Base-by-base conservation (phyloP, 2,797 vertebrate genomes). In the Megaceryle alcyon region DNA sequence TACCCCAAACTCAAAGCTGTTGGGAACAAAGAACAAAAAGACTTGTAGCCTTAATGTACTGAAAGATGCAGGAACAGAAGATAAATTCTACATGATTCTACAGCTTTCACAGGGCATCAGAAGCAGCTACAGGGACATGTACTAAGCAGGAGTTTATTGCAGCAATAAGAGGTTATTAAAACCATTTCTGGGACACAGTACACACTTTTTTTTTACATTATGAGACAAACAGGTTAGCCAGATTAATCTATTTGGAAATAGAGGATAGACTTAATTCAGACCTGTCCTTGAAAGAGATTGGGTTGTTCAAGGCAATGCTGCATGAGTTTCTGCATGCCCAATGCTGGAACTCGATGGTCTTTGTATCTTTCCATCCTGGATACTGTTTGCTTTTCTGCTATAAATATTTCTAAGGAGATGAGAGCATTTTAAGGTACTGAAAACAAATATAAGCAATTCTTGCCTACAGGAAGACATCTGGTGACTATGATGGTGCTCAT, bases 401-500 rank as follows among this genome's bases (percentile, higher is more conserved):
- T 86, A 82, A 86, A 73, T 94, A 94, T 76, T 95, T 88, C 87
- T 88, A 66, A 92, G 94, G 77, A 96, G 94, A 96, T 91, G 96
- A 95, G 94, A 95, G 94, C 82, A 85, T 92, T 96, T 96, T 78
- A 94, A 96, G 77, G 92, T 56, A 73, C 73, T 82, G 91, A 82
- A 88, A 91, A 86, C 85, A 96, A 86, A 94, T 4, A 79, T 2
- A 88, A 83, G 90, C 85, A 86, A 49, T 79, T 91, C 85, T 94
- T 92, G 85, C 95, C 66, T 14, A 94, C 91, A 96, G 92, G 94
- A 94, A 94, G 85, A 94, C 95, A 95, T 86, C 82, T 96, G 96
- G 70, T 91, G 91, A 60, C 71, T 86, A 51, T 66, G 70, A 84
- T 63, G 80, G 39, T 71, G 79, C 46, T 90, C 37, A 3, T 6